Evolutionary conservation across 2,113 vertebrate species (phyloP), one percentile per base, ranked within the genome.

Genomic region (Baryphthengus martii): DNA sequence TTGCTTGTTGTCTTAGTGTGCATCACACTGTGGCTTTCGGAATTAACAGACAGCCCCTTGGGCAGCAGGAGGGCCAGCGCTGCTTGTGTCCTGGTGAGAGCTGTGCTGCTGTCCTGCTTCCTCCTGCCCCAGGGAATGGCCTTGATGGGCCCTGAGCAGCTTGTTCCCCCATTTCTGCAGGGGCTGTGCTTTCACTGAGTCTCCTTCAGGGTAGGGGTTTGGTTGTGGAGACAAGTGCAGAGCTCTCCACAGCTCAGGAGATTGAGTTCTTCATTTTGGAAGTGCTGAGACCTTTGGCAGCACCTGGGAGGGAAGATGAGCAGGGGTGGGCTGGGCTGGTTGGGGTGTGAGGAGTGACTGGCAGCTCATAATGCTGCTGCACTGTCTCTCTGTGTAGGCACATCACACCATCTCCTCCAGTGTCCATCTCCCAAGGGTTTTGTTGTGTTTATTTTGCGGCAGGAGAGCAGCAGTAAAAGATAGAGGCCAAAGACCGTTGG

Each of bases 131-230:
- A 2, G 8, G 7, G 19, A 39, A 24, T 5, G 9, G 44, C 88
- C 81, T 39, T 1, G 0, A 8, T 19, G 44, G 26, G 66, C 68
- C 40, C 14, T 0, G 0, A 81, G 88, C 63, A 77, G 44, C 50
- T 44, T 37, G 59, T 45, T 87, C 18, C 29, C 24, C 33, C 19
- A 6, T 79, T 50, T 63, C 53, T 81, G 65, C 40, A 35, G 47
- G 45, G 31, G 7, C 17, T 52, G 29, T 55, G n/a, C 29, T 86
- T 59, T 92, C 6, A 6, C 68, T 1, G 1, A 7, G 33, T 14
- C 5, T 2, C 29, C 40, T 49, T 11, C 61, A 80, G 62, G 9
- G 8, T 16, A 13, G 15, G 37, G 15, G 10, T 6, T 85, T 85
- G 20, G 11, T 52, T 26, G 14, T 62, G 58, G n/a, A 61, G 37